These are phyloP conservation scores for Elymnias hypermnestra DNA, from an alignment of 1,140 invertebrate genomes.

Conservation along the genomic window DNA sequence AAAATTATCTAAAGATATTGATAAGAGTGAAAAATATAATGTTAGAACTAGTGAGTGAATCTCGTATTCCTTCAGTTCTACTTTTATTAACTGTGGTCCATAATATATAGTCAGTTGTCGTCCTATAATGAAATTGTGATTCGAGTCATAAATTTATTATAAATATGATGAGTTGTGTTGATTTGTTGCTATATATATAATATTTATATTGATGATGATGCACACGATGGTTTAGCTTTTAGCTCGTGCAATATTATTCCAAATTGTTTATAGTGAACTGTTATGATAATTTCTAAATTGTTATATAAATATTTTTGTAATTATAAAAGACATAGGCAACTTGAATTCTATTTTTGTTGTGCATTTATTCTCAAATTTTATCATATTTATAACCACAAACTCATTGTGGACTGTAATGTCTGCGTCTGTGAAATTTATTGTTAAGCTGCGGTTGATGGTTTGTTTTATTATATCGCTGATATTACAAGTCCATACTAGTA, in stretches of 20 bases:
- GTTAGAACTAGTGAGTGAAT: slow-evolving; percentile 13
- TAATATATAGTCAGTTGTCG: slow-evolving; percentile 37
- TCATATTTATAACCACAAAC: slow-evolving; percentile 59
- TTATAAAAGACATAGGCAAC: slow-evolving; percentile 68
- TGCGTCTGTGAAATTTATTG: slow-evolving; percentile 58
- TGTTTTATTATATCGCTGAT: slow-evolving; percentile 60
- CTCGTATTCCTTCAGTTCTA: slow-evolving; percentile 12
- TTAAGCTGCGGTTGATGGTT: slow-evolving; percentile 58
- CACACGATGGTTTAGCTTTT: slow-evolving; percentile 67
- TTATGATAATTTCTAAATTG: slow-evolving; percentile 73
- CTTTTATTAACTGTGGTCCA: slow-evolving; percentile 22
- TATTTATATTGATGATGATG: slow-evolving; percentile 56
- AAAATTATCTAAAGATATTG: slow-evolving; percentile 23
- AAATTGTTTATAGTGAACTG: slow-evolving; percentile 69
- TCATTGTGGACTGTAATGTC: slow-evolving; percentile 68
- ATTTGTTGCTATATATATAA: slow-evolving; percentile 68
- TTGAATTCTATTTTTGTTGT: slow-evolving; percentile 72
- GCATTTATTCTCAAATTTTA: slow-evolving; percentile 74
- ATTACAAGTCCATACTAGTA: slow-evolving; percentile 73
- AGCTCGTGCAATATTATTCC: slow-evolving; percentile 73
- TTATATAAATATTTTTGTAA: slow-evolving; percentile 73
- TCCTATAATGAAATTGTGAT: slow-evolving; percentile 32
- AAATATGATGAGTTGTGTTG: slow-evolving; percentile 52
- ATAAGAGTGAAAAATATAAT: slow-evolving; percentile 17
- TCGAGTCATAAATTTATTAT: slow-evolving; percentile 32